A percentile compares a stretch with the other conserved stretches of the same genome.
Conservation (phyloP, 2,113 vertebrate genomes). For the Pomatostomus ruficeps region DNA sequence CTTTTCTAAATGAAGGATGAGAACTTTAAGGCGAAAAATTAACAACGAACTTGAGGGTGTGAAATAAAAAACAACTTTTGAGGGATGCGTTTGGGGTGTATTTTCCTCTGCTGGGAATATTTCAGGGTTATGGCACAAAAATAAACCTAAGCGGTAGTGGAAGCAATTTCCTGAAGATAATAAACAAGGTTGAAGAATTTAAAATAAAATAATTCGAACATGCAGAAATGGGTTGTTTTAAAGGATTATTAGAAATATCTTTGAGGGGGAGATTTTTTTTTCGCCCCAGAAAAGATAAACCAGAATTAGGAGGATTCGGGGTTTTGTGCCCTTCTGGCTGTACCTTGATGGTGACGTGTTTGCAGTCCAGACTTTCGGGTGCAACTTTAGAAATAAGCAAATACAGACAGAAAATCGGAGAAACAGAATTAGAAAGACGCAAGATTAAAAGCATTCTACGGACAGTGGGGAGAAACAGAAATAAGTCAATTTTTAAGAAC, state of each 20-base stretch:
- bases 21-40: background rate
- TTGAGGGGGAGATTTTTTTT: background rate
- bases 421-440: background rate
- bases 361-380: background rate
- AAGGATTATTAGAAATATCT: background rate
- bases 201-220: background rate
- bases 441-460: background rate
- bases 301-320: background rate
- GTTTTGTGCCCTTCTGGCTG: background rate
- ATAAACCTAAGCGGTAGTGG: background rate
- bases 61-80: background rate
- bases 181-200: background rate
- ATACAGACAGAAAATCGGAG: background rate
- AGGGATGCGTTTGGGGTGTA: background rate
- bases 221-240: background rate
- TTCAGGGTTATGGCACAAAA: background rate
- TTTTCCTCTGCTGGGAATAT: background rate
- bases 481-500: background rate
- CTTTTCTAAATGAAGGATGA: background rate
- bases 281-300: background rate
- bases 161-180: constrained; percentile 7
- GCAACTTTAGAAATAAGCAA: background rate
- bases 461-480: background rate
- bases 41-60: background rate
- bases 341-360: background rate